Percentiles rank a stretch among this genome's conserved stretches.
Conservation (phyloP, 2,888 invertebrate species). For the Linyphia triangularis region DNA sequence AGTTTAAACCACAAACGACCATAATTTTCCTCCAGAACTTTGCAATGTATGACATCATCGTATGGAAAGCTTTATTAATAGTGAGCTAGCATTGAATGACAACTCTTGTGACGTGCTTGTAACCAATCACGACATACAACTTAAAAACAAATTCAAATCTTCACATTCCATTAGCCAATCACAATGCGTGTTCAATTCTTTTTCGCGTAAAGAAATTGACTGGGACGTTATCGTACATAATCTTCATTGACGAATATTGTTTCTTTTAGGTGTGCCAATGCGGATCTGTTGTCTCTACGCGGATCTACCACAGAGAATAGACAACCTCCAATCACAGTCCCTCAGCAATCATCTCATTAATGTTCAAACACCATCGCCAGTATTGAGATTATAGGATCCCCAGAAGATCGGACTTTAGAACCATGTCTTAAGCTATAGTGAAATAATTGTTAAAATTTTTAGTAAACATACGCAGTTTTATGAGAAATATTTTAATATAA, state of each 20-base stretch:
- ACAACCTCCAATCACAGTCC: not conserved
- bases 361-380: conserved; percentile 28
- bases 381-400: conserved; percentile 20
- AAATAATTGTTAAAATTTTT: conserved; percentile 43
- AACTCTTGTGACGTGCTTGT: too few relatives aligned
- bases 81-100: too few relatives aligned
- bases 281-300: conserved; percentile 86
- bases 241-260: not conserved
- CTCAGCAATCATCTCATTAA: conserved; percentile 53
- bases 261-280: conserved; percentile 85
- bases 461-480: not conserved
- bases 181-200: too few relatives aligned
- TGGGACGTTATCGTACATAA: not conserved
- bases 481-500: conserved; percentile 18
- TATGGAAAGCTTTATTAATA: too few relatives aligned
- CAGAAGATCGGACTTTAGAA: conserved; percentile 27
- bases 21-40: too few relatives aligned
- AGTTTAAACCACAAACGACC: too few relatives aligned
- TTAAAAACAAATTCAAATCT: too few relatives aligned
- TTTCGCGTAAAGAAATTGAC: too few relatives aligned
- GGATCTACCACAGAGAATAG: conserved; percentile 84
- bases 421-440: not conserved
- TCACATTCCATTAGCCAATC: too few relatives aligned
- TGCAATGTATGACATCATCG: too few relatives aligned
- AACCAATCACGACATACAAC: too few relatives aligned